Evolutionary conservation across 2,888 invertebrate species (phyloP).

Genomic region (Auanema sp.): DNA sequence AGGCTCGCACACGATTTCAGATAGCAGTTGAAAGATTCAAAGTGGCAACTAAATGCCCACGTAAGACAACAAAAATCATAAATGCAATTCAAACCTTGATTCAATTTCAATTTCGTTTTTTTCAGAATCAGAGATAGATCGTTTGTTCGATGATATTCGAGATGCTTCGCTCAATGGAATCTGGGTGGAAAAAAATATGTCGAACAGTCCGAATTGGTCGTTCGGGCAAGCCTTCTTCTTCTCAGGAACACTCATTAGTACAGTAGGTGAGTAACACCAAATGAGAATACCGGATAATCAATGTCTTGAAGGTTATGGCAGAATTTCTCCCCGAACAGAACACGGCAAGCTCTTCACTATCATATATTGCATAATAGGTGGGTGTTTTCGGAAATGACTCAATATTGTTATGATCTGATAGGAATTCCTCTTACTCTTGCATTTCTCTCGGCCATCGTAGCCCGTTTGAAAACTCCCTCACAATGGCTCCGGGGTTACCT

Average conservation of each 20-base stretch:
- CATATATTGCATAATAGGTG: conserved; percentile 76
- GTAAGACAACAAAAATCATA: background rate
- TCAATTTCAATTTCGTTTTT: conserved; percentile 20
- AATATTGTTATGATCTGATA: conserved; percentile 8
- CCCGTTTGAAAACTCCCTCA: conserved; percentile 76
- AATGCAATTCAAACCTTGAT: background rate
- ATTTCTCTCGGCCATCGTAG: conserved; percentile 80
- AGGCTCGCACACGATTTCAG: conserved; percentile 32
- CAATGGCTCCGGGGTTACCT: conserved; percentile 75
- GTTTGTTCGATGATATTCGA: conserved; percentile 50
- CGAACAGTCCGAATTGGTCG: conserved; percentile 83
- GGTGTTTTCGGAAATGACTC: background rate
- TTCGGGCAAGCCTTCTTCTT: conserved; percentile 88
- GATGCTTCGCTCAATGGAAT: conserved; percentile 55
- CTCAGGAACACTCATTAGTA: conserved; percentile 84
- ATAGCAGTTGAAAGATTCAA: conserved; percentile 4
- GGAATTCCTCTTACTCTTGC: conserved; percentile 84
- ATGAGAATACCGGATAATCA: background rate
- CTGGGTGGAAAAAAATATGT: conserved; percentile 76
- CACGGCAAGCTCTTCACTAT: conserved; percentile 87
- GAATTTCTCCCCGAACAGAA: conserved; percentile 82
- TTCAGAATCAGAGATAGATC: conserved; percentile 52
- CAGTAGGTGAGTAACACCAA: conserved; percentile 73
- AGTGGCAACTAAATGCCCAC: conserved; percentile 4
- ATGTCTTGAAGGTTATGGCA: conserved; percentile 77